These are phyloP conservation scores for Dicrurus megarhynchus DNA, from an alignment of 2,113 vertebrate species.

Conservation along the genomic window DNA sequence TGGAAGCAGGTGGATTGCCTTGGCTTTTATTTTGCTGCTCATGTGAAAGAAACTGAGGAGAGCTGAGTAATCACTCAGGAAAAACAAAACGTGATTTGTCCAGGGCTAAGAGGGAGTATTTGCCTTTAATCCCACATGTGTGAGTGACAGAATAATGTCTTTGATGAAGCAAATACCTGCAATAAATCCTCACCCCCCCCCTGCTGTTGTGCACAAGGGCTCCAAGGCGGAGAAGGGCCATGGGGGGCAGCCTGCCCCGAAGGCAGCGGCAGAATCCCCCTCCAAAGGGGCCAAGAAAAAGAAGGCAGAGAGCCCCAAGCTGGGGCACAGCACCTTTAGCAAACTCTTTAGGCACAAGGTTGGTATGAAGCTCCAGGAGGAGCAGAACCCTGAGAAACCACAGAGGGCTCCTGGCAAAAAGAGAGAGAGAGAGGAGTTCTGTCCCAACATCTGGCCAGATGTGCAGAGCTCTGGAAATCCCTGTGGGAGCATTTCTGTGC, in stretches of 20 bases:
- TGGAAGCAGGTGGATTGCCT: neutral
- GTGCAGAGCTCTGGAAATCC: neutral
- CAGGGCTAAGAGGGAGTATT: neutral
- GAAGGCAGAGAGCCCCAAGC: conserved; percentile 74
- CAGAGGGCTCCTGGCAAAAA: neutral
- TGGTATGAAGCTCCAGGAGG: conserved; percentile 49
- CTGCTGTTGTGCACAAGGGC: conserved; percentile 69
- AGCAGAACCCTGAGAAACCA: conserved; percentile 63
- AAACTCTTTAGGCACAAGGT: conserved; percentile 93
- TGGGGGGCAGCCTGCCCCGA: conserved; percentile 67
- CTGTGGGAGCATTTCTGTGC: neutral
- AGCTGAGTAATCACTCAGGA: neutral
- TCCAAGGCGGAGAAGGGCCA: conserved; percentile 59
- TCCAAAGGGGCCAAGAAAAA: conserved; percentile 79
- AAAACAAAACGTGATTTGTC: neutral
- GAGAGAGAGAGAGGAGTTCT: neutral
- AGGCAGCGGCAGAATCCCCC: conserved; percentile 68
- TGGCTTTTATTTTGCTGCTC: neutral
- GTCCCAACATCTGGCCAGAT: neutral
- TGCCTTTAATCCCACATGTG: neutral
- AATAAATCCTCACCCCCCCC: neutral
- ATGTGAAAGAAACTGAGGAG: neutral
- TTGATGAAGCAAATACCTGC: neutral
- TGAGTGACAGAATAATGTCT: neutral
- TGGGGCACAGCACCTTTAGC: conserved; percentile 77